Evolutionary conservation across 2,797 vertebrate genomes (phyloP).

Genomic region (Trichosurus vulpecula): DNA sequence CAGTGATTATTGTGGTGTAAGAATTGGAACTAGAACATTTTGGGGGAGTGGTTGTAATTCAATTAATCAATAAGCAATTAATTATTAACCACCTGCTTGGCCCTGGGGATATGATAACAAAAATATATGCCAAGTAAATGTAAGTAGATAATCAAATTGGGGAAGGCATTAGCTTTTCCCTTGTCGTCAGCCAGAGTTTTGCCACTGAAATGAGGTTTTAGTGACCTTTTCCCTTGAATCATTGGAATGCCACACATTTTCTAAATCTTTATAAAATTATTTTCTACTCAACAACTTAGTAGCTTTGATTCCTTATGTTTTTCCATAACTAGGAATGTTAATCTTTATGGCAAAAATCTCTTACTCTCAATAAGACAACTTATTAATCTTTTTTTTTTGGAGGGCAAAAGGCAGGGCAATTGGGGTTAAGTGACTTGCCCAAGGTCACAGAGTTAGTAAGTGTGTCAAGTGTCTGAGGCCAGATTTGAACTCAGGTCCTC

Average conservation of each 20-base stretch:
- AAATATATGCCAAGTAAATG: neutral
- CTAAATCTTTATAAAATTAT: neutral
- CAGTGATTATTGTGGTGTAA: neutral
- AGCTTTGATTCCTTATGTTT: conserved; percentile 16
- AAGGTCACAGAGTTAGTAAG: too few species aligned
- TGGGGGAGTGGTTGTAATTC: neutral
- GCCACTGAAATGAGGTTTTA: conserved; percentile 36
- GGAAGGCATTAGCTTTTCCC: neutral
- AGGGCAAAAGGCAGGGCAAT: too few species aligned
- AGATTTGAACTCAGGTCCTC: too few species aligned
- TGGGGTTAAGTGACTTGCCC: too few species aligned
- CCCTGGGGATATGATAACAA: neutral
- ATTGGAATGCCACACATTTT: neutral
- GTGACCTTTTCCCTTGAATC: conserved; percentile 35
- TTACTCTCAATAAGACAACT: conserved; percentile 56
- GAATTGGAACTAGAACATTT: neutral
- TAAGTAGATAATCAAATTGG: neutral
- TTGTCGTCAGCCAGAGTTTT: neutral
- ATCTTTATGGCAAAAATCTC: conserved; percentile 44
- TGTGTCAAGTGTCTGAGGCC: too few species aligned
- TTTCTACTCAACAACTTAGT: neutral
- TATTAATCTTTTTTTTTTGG: conserved; percentile 64
- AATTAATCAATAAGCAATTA: neutral
- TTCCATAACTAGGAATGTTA: conserved; percentile 41
- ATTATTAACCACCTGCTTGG: neutral